Evolutionary conservation across 2,113 vertebrate genomes (phyloP).

Genomic region (Equus quagga): DNA sequence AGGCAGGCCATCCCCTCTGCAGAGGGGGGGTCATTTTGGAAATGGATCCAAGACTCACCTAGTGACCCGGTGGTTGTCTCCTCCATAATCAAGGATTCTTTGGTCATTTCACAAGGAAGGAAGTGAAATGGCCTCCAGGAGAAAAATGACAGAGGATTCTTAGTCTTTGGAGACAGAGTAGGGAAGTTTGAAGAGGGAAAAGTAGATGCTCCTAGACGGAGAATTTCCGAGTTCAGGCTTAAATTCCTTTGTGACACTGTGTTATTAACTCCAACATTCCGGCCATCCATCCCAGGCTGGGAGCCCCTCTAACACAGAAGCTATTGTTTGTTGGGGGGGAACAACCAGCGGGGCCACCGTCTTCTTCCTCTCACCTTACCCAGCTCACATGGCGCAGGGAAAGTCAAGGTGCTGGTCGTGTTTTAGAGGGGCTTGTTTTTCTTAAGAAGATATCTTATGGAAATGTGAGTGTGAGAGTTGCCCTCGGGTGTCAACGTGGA

Average conservation of each 20-base stretch:
- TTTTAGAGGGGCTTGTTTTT: neutral
- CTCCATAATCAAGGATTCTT: neutral
- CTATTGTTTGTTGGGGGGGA: neutral
- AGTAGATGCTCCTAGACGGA: conserved; percentile 37
- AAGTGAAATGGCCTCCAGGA: neutral
- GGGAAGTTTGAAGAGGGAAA: conserved; percentile 57
- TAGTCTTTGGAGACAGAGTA: conserved; percentile 50
- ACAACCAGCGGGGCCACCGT: neutral
- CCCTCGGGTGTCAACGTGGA: neutral
- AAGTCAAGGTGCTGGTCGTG: neutral
- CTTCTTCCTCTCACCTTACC: neutral
- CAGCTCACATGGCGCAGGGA: neutral
- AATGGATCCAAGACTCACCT: conserved; percentile 37
- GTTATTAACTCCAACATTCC: conserved; percentile 80
- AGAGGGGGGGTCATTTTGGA: neutral
- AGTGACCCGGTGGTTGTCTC: neutral
- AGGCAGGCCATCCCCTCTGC: neutral
- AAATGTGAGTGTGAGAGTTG: neutral
- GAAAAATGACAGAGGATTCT: conserved; percentile 21
- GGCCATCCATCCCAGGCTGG: conserved; percentile 25
- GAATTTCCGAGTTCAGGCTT: conserved; percentile 61
- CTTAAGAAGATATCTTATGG: neutral
- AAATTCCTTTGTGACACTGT: conserved; percentile 84
- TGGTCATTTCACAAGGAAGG: conserved; percentile 23
- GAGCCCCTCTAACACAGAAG: conserved; percentile 55